Evolutionary conservation across 2,113 vertebrate genomes (phyloP), one percentile per base, ranked within the genome.

Genomic region (Neolamprologus caudopunctatus): DNA sequence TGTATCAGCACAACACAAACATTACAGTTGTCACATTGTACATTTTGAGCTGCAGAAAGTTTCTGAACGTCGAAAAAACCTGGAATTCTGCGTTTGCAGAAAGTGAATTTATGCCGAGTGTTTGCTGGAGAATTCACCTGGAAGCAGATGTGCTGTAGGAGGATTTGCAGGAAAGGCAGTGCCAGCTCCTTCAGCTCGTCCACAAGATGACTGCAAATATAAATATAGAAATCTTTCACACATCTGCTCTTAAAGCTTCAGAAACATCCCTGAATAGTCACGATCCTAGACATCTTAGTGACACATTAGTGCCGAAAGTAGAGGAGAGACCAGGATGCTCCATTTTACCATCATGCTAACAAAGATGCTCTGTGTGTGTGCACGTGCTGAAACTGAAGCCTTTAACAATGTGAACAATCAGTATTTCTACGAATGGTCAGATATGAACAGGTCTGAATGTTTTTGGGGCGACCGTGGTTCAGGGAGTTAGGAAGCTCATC

Each of bases 121-220:
- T 24, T 40, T 24, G 16, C 31, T 81, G 47, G 16, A 45, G 9
- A 50, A 84, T 14, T 21, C 93, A 99, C 99, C 98, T 99, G 97
- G 89, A 94, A 92, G 87, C 98, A 99, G 89, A 99, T 97, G 33
- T 99, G 98, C 81, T 99, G 98, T 45, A 99, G 92, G 2, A 99
- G 95, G 88, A 97, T 97, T 4, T 95, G 95, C 42, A 99, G 95
- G 4, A 98, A 83, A 12, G 98, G 97, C 54, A 96, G 91, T 1
- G 94, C 92, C 40, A 61, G 86, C 42, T 97, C 97, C 71, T 96
- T 97, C 87, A 97, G 91, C 87, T 98, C 96, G 12, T 97, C 95
- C 75, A 97, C 96, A n/a, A 98, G 37, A 11, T 96, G 96, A 88
- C 98, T 99, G 50, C 0, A 92, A 80, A 91, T 3, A 86, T 19